phyloP scores from a whole-genome alignment of 2,113 vertebrate species.

The Actenoides lindsayi region DNA sequence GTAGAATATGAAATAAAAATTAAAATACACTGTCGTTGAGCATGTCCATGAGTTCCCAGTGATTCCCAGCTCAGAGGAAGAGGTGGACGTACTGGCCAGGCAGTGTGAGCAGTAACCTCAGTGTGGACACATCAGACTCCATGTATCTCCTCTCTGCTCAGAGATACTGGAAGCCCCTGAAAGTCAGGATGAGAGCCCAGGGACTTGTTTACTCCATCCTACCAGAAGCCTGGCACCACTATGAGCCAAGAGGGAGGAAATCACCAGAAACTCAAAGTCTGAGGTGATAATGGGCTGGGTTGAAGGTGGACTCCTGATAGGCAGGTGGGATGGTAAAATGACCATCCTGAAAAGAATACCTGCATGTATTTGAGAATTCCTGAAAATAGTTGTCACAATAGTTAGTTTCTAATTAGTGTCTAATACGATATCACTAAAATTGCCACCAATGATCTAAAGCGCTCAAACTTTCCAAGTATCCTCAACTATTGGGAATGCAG shows the following conservation, averaged over 20 bases:
- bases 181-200: not conserved
- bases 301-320: not conserved
- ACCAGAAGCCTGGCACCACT: not conserved
- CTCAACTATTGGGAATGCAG: not conserved
- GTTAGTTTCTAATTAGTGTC: not conserved
- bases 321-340: not conserved
- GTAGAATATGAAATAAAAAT: not conserved
- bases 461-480: not conserved
- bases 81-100: accelerated
- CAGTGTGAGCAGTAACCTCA: accelerated
- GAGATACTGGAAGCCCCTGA: not conserved
- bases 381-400: not conserved
- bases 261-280: not conserved
- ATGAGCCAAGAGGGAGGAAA: not conserved
- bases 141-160: not conserved
- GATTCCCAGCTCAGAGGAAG: not conserved
- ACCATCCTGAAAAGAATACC: not conserved
- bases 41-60: accelerated
- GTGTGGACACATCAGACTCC: accelerated
- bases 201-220: not conserved
- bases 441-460: not conserved
- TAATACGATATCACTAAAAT: not conserved
- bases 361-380: not conserved
- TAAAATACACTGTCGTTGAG: accelerated
- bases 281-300: accelerated